Evolutionary conservation across 1,140 invertebrate species (phyloP).

Genomic region (Mercenaria mercenaria): DNA sequence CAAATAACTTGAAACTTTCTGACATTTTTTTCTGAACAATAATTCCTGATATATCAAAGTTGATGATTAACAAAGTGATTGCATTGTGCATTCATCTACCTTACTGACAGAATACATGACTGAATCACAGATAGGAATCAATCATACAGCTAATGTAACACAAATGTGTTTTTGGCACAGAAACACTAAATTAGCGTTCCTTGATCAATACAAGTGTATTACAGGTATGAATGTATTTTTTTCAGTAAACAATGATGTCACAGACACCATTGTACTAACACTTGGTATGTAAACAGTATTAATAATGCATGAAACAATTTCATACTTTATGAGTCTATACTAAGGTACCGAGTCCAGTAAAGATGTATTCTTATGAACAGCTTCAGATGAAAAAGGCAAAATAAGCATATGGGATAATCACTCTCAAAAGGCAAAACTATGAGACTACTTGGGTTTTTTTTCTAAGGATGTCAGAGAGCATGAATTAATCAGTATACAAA

Average conservation of each 20-base stretch:
- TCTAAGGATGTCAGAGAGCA: no score
- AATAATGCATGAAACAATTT: not conserved
- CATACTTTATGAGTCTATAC: no score
- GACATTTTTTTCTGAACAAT: not conserved
- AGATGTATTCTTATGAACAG: no score
- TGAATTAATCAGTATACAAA: no score
- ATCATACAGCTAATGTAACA: not conserved
- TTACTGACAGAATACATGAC: not conserved
- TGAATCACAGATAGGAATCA: not conserved
- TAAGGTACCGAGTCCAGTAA: no score
- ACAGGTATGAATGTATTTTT: not conserved
- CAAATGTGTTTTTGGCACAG: constrained; percentile 5
- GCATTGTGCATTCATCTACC: not conserved
- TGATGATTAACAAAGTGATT: not conserved
- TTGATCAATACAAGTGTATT: not conserved
- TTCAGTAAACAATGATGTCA: not conserved
- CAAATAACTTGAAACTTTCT: no score
- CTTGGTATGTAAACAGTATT: not conserved
- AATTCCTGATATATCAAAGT: not conserved
- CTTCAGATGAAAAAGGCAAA: no score
- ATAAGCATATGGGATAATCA: no score
- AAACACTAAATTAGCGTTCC: not conserved
- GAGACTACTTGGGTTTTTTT: no score
- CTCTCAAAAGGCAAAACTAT: no score
- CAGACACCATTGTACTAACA: not conserved